Conservation (phyloP, 2,113 vertebrate genomes). For the Felis chaus region DNA sequence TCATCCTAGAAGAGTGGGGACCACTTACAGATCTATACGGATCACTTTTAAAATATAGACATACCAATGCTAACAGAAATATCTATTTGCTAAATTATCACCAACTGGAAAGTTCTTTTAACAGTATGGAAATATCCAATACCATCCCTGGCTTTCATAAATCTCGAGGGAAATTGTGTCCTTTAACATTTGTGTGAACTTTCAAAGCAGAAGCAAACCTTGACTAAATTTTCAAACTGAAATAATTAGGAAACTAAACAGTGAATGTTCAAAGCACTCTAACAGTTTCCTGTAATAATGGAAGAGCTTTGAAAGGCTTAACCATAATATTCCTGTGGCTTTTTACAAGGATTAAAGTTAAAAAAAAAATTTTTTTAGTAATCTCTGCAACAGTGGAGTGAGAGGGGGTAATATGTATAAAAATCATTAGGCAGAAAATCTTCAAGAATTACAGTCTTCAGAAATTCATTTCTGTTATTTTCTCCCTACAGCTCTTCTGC, state of each 20-base stretch:
- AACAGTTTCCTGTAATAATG: constrained; percentile 63
- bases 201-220: constrained; percentile 54
- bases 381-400: neutral
- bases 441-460: constrained; percentile 45
- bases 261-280: constrained; percentile 72
- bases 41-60: neutral
- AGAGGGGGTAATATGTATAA: constrained; percentile 38
- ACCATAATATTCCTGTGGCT: constrained; percentile 54
- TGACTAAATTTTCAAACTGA: constrained; percentile 51
- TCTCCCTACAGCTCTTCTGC: constrained; percentile 55
- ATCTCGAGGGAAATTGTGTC: neutral
- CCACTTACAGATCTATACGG: neutral
- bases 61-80: neutral
- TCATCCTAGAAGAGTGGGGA: neutral
- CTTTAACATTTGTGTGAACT: constrained; percentile 57
- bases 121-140: neutral
- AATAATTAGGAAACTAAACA: constrained; percentile 73
- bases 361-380: constrained; percentile 33
- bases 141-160: neutral
- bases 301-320: constrained; percentile 73
- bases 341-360: constrained; percentile 66
- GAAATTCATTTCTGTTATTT: constrained; percentile 31
- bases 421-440: constrained; percentile 71
- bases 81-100: neutral
- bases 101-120: neutral